A percentile compares a stretch with the other conserved stretches of the same genome.
These are phyloP conservation scores for Parazoanthus atlanticus DNA, from an alignment of 92 coral and sea anemone genomes.

Conservation along the genomic window DNA sequence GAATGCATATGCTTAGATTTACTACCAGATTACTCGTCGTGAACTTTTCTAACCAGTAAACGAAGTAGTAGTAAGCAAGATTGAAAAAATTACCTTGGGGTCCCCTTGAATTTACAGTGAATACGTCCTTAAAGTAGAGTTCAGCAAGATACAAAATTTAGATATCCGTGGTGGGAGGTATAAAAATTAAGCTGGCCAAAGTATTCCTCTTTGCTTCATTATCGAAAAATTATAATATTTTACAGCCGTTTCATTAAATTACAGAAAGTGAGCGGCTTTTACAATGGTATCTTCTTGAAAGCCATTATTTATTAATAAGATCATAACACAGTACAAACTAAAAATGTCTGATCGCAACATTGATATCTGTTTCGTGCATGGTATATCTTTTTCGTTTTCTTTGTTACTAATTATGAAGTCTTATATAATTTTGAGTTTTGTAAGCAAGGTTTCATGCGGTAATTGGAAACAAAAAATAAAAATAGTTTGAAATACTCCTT, in stretches of 20 bases:
- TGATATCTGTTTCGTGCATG: background rate
- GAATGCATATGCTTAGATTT: background rate
- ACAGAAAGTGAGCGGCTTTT: conserved; percentile 1
- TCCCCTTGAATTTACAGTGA: background rate
- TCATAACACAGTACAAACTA: background rate
- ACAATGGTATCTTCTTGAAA: conserved; percentile 13
- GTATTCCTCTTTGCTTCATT: background rate
- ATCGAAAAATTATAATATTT: conserved; percentile 8
- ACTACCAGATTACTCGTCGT: background rate
- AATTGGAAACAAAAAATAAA: background rate
- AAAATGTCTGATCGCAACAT: background rate
- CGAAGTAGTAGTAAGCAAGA: background rate
- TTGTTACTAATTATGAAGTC: background rate
- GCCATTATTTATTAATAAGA: conserved; percentile 24
- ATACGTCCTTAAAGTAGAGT: background rate
- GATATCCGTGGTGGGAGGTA: background rate
- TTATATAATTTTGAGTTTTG: background rate
- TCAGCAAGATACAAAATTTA: background rate
- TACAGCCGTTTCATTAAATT: conserved; percentile 14
- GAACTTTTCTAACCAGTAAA: background rate
- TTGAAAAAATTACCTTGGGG: background rate
- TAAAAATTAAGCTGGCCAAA: background rate
- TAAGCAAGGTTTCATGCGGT: background rate
- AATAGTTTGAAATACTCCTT: background rate
- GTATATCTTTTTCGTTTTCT: background rate